Evolutionary conservation across 1,140 invertebrate genomes (phyloP), one percentile per base, ranked within the genome.

Genomic region (Trypoxylus dichotomus): DNA sequence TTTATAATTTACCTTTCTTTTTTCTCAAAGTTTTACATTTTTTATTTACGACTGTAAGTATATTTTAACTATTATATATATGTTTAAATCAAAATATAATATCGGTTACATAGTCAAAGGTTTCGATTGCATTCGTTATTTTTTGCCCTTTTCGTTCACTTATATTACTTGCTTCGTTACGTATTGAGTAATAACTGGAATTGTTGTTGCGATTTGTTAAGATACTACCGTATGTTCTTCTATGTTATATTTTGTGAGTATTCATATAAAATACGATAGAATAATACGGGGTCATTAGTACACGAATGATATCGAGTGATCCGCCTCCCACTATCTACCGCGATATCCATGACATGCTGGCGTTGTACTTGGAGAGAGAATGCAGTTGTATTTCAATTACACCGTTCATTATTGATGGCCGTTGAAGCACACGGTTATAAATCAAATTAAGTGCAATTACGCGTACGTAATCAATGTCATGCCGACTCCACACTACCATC

Each of bases 391-490:
- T 63, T 63, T 63, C 60, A 63, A 63, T 63, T 63, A 63, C 60
- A 19, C 25, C 60, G 60, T 63, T 27, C 60, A 63, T 63, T 63
- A 63, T 63, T 63, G 60, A 63, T 63, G 60, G 13, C n/a, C 60
- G 25, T 11, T 27, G 60, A 63, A 63, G 60, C 60, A 63, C 60
- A 21, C 60, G 60, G 60, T 63, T 63, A 63, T 63, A 63, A 63
- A 63, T 63, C 60, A 63, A 21, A 63, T 63, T 63, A 63, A 63
- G 60, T 15, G 60, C 60, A 63, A 63, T 63, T 63, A 63, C 19
- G 60, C 60, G 60, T 24, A 63, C 60, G 60, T 63, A 63, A 63
- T 63, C n/a, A 63, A 63, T 63, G 60, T 63, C 60, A 63, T 27
- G 8, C 60, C 25, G 60, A 27, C 43, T 47, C 43, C 43, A 47